Conservation (phyloP, 2,113 vertebrate species). For the Stomatorhinus ivindoensis region DNA sequence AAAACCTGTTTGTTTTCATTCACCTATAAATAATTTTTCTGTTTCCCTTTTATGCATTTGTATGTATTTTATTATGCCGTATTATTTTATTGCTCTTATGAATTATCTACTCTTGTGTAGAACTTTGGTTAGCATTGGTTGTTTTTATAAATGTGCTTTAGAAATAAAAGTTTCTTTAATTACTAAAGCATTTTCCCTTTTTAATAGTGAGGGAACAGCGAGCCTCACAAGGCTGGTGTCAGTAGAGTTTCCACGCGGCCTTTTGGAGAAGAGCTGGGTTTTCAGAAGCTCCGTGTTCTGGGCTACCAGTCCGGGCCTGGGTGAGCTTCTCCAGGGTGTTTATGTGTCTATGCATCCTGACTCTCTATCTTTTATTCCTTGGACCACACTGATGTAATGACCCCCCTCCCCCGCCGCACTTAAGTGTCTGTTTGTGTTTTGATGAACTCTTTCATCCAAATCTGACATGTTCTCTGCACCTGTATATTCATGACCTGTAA, state of each 20-base stretch:
- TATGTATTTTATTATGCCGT: not conserved
- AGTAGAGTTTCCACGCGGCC: not conserved
- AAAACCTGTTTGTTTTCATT: not conserved
- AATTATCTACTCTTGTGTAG: not conserved
- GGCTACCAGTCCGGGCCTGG: not conserved
- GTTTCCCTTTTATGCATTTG: not conserved
- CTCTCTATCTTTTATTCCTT: not conserved
- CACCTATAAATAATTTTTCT: not conserved
- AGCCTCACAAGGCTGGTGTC: not conserved
- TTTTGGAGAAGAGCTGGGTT: not conserved
- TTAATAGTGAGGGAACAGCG: not conserved
- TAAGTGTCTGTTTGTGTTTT: not conserved
- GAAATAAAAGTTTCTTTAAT: not conserved
- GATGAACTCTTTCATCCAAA: not conserved
- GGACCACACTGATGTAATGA: not conserved
- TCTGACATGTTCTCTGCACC: not conserved
- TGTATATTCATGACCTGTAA: not conserved
- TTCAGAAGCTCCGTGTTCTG: not conserved
- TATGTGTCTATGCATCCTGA: not conserved
- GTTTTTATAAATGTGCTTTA: not conserved
- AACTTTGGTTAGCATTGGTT: not conserved
- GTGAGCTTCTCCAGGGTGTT: not conserved
- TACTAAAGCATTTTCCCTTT: not conserved
- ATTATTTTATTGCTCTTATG: not conserved
- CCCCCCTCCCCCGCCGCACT: not conserved